A percentile compares a stretch with the other conserved stretches of the same genome.
Evolutionary conservation across 2,113 vertebrate genomes (phyloP).

Genomic region (Nibea coibor): DNA sequence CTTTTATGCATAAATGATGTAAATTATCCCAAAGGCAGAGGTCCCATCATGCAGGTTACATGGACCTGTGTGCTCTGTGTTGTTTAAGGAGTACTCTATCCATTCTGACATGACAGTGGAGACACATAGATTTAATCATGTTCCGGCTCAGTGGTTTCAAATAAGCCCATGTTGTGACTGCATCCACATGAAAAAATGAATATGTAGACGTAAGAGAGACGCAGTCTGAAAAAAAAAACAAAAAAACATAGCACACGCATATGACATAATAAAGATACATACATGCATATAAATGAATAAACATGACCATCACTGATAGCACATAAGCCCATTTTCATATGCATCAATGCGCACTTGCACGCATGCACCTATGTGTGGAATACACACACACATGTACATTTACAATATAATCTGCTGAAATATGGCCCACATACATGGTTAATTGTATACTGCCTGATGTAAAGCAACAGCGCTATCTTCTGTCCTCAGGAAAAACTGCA

Average conservation of each 20-base stretch:
- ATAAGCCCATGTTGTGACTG: neutral
- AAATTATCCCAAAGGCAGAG: conserved; percentile 46
- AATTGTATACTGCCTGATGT: conserved; percentile 16
- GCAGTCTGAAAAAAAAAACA: neutral
- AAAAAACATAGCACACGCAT: conserved; percentile 15
- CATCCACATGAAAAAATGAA: neutral
- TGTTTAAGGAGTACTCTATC: conserved; percentile 9
- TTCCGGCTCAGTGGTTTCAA: neutral
- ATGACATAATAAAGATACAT: neutral
- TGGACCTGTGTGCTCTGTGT: conserved; percentile 33
- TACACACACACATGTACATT: conserved; percentile 5
- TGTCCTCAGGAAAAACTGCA: conserved; percentile 55
- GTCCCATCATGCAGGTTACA: conserved; percentile 53
- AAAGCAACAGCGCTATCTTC: conserved; percentile 73
- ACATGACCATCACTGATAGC: conserved; percentile 1
- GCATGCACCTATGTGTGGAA: neutral
- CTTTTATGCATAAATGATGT: conserved; percentile 61
- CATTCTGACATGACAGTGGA: conserved; percentile 2
- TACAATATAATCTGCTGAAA: conserved; percentile 29
- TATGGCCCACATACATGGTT: conserved; percentile 10
- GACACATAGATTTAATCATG: conserved; percentile 16
- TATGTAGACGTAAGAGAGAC: neutral
- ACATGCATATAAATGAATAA: conserved; percentile 3
- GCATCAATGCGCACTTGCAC: conserved; percentile 3
- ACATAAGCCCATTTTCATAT: neutral